Percentiles rank a stretch among this genome's conserved stretches.
Evolutionary conservation across 2,113 vertebrate species (phyloP).

Genomic region (Sinocyclocheilus maitianheensis): DNA sequence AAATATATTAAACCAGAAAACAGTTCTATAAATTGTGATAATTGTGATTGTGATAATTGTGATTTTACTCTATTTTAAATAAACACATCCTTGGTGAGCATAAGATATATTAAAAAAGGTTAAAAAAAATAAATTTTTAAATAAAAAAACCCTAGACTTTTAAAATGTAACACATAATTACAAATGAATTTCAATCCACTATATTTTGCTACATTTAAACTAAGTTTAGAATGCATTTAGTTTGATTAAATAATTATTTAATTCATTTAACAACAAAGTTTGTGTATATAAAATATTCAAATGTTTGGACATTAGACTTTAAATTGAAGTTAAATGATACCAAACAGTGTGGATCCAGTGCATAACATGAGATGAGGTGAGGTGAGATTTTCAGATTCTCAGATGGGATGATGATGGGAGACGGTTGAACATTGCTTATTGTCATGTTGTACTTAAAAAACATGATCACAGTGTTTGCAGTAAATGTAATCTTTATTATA

Average conservation of each 20-base stretch:
- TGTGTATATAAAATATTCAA: background rate
- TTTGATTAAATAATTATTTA: background rate
- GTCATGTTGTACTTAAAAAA: background rate
- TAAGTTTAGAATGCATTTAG: background rate
- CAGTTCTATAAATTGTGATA: background rate
- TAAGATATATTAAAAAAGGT: background rate
- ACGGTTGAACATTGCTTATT: background rate
- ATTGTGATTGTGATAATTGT: too few species aligned
- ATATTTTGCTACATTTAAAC: background rate
- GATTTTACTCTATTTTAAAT: background rate
- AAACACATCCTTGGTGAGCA: background rate
- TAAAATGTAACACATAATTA: background rate
- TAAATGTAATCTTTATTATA: constrained; percentile 4
- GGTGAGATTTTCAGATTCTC: background rate
- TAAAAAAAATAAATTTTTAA: too few species aligned
- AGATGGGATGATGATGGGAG: background rate
- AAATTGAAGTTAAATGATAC: background rate
- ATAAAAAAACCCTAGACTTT: background rate
- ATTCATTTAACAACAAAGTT: background rate
- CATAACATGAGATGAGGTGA: background rate
- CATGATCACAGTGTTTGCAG: background rate
- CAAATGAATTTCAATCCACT: background rate
- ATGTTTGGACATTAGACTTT: background rate
- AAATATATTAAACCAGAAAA: background rate
- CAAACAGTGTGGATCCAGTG: background rate